phyloP scores from a whole-genome alignment of 2,113 vertebrate genomes.

The Eonycteris spelaea region DNA sequence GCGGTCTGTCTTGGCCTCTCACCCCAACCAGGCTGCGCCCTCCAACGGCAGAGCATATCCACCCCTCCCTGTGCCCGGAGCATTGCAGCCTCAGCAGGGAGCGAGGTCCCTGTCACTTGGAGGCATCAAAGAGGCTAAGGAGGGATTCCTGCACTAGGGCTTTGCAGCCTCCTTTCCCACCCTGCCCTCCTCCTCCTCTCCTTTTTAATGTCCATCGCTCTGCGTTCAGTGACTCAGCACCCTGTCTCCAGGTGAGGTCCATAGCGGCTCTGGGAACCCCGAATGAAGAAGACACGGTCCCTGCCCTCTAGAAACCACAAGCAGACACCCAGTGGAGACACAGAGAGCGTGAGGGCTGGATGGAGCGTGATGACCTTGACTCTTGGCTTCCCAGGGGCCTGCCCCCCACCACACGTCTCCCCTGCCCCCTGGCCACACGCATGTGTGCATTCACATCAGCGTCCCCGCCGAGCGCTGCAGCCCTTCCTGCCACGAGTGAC shows the following conservation, averaged over 20 bases:
- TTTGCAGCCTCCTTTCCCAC: neutral
- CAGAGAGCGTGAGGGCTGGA: neutral
- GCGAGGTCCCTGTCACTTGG: neutral
- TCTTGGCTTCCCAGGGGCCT: neutral
- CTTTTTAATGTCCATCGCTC: neutral
- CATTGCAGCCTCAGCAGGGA: neutral
- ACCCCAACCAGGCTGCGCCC: neutral
- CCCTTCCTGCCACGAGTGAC: neutral
- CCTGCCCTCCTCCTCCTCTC: neutral
- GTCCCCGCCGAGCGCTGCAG: neutral
- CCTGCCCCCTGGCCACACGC: neutral
- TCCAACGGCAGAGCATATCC: neutral
- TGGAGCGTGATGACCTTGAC: neutral
- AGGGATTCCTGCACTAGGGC: neutral
- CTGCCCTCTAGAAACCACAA: neutral
- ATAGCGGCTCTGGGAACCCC: neutral
- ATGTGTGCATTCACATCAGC: accelerated
- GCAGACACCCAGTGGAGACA: neutral
- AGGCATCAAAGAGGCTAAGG: neutral
- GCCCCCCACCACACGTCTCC: neutral
- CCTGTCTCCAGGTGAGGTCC: neutral
- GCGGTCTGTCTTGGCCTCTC: neutral
- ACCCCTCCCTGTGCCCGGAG: neutral
- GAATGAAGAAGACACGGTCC: neutral
- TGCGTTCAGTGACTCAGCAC: neutral